Evolutionary conservation across 2,888 invertebrate species (phyloP).

Genomic region (Orthosia incerta): DNA sequence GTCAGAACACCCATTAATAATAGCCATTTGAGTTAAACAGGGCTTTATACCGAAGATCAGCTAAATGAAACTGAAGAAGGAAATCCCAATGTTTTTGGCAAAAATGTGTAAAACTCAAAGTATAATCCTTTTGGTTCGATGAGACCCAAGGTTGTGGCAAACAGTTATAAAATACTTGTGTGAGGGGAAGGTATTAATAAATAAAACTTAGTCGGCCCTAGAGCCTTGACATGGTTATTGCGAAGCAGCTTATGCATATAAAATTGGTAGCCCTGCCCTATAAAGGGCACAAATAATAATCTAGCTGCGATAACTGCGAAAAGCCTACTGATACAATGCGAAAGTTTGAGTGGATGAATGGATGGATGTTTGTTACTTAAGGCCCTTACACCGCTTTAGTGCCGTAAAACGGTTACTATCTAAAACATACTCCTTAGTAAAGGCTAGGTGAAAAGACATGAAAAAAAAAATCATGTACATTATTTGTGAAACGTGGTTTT

Average conservation of each 20-base stretch:
- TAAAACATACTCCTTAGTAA: too few species aligned
- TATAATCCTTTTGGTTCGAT: slow-evolving; percentile 8
- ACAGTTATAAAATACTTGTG: neutral
- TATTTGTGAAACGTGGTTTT: too few species aligned
- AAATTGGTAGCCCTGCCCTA: neutral
- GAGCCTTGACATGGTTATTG: slow-evolving; percentile 27
- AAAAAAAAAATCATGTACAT: too few species aligned
- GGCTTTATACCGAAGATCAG: neutral
- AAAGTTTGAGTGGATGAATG: too few species aligned
- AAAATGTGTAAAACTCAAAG: too few species aligned
- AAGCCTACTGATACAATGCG: too few species aligned
- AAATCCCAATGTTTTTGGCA: too few species aligned
- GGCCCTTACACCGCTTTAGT: too few species aligned
- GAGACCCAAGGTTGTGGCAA: neutral
- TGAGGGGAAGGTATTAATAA: neutral
- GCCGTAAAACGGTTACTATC: too few species aligned
- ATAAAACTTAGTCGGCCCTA: slow-evolving; percentile 6
- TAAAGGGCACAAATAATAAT: neutral
- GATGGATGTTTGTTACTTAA: too few species aligned
- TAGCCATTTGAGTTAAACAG: neutral
- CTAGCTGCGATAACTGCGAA: too few species aligned
- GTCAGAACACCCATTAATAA: neutral
- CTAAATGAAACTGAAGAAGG: neutral
- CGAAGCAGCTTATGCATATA: slow-evolving; percentile 5
- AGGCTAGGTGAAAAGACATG: too few species aligned